A percentile compares a stretch with the other conserved stretches of the same genome.
These are phyloP conservation scores for Centrocercus urophasianus DNA, from an alignment of 2,113 vertebrate species.

Conservation along the genomic window DNA sequence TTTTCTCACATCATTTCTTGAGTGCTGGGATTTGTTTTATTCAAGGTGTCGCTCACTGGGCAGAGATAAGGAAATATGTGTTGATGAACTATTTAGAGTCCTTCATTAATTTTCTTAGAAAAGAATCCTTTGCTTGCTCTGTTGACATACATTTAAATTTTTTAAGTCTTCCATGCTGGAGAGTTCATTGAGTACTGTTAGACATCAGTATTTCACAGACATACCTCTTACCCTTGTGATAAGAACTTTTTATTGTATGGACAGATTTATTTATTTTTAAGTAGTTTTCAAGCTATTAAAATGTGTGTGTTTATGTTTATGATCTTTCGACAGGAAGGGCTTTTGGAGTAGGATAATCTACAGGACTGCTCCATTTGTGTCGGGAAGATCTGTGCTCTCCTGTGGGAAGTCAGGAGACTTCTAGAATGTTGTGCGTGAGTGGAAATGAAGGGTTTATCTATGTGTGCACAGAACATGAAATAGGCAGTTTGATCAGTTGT, in stretches of 20 bases:
- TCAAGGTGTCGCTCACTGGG: neutral
- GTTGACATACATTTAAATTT: neutral
- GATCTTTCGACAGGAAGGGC: neutral
- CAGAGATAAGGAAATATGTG: constrained; percentile 3
- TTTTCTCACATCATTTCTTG: neutral
- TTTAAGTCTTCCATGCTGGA: neutral
- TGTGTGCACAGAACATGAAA: neutral
- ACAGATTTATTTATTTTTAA: neutral
- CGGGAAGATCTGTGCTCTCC: neutral
- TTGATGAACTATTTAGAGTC: neutral
- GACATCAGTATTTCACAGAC: neutral
- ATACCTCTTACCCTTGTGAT: neutral
- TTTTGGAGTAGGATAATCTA: neutral
- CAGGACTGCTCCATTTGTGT: neutral
- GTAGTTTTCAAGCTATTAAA: neutral
- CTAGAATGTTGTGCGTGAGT: neutral
- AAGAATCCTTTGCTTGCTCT: neutral
- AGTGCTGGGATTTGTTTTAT: neutral
- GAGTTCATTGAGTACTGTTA: neutral
- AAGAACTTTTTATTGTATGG: neutral
- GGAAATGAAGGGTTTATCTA: neutral
- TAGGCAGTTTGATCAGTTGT: neutral
- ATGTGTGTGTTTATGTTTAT: neutral
- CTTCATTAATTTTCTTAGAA: neutral
- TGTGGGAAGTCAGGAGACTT: neutral